Conservation (phyloP, 2,888 invertebrate genomes). For the Fragum whitleyi region DNA sequence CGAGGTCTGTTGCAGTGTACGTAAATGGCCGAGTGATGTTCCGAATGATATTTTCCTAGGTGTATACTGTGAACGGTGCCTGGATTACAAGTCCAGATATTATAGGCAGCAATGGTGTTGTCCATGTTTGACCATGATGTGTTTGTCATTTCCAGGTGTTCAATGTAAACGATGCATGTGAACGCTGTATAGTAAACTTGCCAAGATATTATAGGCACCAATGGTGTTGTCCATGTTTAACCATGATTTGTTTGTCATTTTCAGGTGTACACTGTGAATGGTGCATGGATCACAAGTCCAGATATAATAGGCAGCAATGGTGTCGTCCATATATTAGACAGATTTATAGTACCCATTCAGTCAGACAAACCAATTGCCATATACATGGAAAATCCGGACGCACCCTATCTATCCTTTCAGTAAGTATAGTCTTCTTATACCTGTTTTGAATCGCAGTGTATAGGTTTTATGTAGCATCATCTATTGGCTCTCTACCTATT, state of each 20-base stretch:
- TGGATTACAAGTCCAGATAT: slow-evolving; percentile 68
- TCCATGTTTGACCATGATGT: too few relatives aligned
- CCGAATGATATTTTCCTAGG: too few relatives aligned
- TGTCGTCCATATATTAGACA: slow-evolving; percentile 74
- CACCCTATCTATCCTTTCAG: slow-evolving; percentile 68
- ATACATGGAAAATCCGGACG: slow-evolving; percentile 70
- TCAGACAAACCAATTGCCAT: slow-evolving; percentile 71
- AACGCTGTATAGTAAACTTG: too few relatives aligned
- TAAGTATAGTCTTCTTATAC: slow-evolving; percentile 66
- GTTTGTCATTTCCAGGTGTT: too few relatives aligned
- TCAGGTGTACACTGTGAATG: slow-evolving; percentile 75
- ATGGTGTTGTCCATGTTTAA: slow-evolving; percentile 77
- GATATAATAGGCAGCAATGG: slow-evolving; percentile 75
- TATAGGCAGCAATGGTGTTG: slow-evolving; percentile 72
- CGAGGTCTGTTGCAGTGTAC: too few relatives aligned
- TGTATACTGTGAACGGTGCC: too few relatives aligned
- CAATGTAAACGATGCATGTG: too few relatives aligned
- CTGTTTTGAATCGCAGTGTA: background rate
- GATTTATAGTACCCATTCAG: slow-evolving; percentile 72
- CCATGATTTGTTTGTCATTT: too few relatives aligned
- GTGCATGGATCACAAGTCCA: slow-evolving; percentile 67
- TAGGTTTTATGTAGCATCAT: too few relatives aligned
- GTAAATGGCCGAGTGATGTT: too few relatives aligned
- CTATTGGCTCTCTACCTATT: too few relatives aligned
- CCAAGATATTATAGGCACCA: slow-evolving; percentile 69